A percentile compares a stretch with the other conserved stretches of the same genome.
Evolutionary conservation across 2,888 invertebrate species (phyloP).

Genomic region (Odontocerum albicorne): DNA sequence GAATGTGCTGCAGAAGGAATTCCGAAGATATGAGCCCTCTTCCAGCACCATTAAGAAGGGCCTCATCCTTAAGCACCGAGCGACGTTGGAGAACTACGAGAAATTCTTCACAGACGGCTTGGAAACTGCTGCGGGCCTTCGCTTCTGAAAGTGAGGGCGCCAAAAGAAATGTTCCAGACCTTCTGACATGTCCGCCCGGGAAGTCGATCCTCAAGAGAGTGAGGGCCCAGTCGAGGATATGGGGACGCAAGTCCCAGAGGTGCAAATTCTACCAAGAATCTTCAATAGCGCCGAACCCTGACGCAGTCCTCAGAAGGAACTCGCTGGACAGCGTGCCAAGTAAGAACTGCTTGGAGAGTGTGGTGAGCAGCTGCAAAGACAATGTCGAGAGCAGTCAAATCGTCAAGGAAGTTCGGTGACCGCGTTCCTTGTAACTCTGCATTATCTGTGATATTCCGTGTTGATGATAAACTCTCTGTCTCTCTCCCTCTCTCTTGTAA

Average conservation of each 20-base stretch:
- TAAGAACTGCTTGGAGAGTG: conserved; percentile 13
- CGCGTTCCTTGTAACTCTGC: conserved; percentile 11
- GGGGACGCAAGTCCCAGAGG: conserved; percentile 27
- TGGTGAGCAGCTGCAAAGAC: conserved; percentile 5
- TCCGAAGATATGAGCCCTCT: conserved; percentile 21
- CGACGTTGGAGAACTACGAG: conserved; percentile 29
- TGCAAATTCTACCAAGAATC: conserved; percentile 33
- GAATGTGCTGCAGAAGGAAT: conserved; percentile 25
- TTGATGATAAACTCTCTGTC: too few species aligned
- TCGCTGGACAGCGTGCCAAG: conserved; percentile 20
- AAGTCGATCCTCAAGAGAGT: conserved; percentile 34
- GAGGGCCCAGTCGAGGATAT: conserved; percentile 29
- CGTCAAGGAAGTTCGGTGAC: conserved; percentile 22
- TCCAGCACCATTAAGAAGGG: conserved; percentile 25
- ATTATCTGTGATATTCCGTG: conserved; percentile 36
- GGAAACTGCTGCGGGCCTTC: conserved; percentile 26
- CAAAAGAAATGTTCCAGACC: conserved; percentile 10
- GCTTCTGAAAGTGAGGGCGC: conserved; percentile 24
- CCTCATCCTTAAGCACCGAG: conserved; percentile 33
- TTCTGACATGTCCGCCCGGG: conserved; percentile 30
- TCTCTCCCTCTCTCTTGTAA: too few species aligned
- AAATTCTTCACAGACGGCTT: conserved; percentile 27
- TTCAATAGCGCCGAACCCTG: background rate
- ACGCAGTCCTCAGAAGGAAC: conserved; percentile 15
- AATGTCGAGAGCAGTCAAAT: background rate